These are phyloP conservation scores for Microplitis mediator DNA, from an alignment of 1,140 invertebrate genomes.

Conservation along the genomic window DNA sequence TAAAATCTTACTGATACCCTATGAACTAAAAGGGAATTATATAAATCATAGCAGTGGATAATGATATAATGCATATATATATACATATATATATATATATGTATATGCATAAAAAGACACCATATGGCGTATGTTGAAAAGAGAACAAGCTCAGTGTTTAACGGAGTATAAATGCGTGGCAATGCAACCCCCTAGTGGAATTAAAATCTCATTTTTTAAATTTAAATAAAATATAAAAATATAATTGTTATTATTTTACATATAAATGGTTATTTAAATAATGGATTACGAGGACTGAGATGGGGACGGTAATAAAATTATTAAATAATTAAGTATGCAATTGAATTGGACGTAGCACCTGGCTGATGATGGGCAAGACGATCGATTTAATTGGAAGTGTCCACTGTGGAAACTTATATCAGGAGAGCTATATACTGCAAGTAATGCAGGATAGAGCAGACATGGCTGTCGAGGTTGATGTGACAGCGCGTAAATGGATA, in stretches of 20 bases:
- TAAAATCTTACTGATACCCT: too few relatives aligned
- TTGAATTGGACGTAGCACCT: background rate
- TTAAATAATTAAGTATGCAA: background rate
- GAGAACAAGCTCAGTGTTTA: conserved; percentile 31
- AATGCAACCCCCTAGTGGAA: background rate
- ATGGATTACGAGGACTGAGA: too few relatives aligned
- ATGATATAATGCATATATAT: too few relatives aligned
- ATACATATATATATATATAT: too few relatives aligned
- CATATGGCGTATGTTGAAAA: conserved; percentile 48
- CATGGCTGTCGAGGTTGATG: too few relatives aligned
- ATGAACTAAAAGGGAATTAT: too few relatives aligned
- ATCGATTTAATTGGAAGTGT: conserved; percentile 30
- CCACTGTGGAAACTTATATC: background rate
- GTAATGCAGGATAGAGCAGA: too few relatives aligned
- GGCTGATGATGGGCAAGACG: conserved; percentile 1
- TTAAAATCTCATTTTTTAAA: background rate
- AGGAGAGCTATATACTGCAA: background rate
- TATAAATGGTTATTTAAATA: too few relatives aligned
- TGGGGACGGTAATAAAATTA: background rate
- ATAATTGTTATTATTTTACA: too few relatives aligned
- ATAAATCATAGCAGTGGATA: too few relatives aligned
- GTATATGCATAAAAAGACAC: conserved; percentile 17
- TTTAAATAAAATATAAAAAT: too few relatives aligned
- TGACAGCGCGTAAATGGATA: too few relatives aligned
- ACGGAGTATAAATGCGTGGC: conserved; percentile 28